Conservation (phyloP, 2,797 vertebrate species). For the Emys orbicularis region DNA sequence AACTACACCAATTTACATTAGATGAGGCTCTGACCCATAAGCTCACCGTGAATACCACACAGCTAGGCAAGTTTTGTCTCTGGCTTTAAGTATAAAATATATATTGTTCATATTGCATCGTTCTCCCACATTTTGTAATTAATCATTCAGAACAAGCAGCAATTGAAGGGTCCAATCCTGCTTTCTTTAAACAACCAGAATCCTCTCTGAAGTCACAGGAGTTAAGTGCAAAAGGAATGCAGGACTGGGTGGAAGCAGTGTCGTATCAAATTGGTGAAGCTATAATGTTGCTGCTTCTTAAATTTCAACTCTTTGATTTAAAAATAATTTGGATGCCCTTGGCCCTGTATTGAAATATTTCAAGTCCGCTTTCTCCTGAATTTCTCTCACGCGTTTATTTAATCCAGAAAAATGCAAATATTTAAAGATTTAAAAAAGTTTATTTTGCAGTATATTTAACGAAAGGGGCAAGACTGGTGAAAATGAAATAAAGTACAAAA, state of each 20-base stretch:
- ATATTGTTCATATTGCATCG: no score
- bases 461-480: constrained; percentile 70
- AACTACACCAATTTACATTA: neutral
- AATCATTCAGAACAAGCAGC: neutral
- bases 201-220: rapidly evolving
- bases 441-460: constrained; percentile 75
- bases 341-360: rapidly evolving
- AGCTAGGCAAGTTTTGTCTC: neutral
- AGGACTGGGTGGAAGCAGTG: neutral
- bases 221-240: neutral
- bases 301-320: rapidly evolving
- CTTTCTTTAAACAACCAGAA: neutral
- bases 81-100: neutral
- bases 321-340: rapidly evolving
- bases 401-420: rapidly evolving
- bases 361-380: neutral
- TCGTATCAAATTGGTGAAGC: neutral
- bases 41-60: neutral
- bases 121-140: neutral
- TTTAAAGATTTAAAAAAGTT: constrained; percentile 64
- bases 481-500: constrained; percentile 81
- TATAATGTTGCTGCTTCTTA: rapidly evolving
- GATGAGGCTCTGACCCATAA: no score
- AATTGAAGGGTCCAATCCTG: neutral
- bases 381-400: neutral